Conservation (phyloP, 2,888 invertebrate species). For the Xanthia icteritia region DNA sequence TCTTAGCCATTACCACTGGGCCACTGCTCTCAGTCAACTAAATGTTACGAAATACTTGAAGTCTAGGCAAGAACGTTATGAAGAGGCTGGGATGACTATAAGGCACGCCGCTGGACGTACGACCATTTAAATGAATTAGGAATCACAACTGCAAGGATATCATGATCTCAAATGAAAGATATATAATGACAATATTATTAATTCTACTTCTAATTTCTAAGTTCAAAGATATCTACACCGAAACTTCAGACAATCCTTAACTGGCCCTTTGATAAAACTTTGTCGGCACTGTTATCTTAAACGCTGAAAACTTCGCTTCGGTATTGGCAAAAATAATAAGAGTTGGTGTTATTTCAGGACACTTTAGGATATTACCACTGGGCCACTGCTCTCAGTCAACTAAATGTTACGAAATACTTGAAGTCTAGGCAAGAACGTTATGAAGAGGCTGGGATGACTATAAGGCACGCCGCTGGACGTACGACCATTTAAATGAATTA, state of each 20-base stretch:
- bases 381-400: no score
- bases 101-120: neutral
- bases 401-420: no score
- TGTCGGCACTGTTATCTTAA: conserved; percentile 11
- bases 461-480: neutral
- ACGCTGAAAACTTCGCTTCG: conserved; percentile 9
- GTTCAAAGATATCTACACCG: neutral
- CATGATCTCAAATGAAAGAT: neutral
- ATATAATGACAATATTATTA: neutral
- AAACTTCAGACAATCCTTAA: conserved; percentile 17
- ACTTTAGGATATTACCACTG: neutral
- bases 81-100: no score
- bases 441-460: neutral
- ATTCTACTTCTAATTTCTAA: neutral
- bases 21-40: no score
- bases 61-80: neutral
- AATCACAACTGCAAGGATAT: neutral
- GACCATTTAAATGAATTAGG: neutral
- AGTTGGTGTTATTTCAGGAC: conserved; percentile 22
- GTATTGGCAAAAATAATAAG: conserved; percentile 9
- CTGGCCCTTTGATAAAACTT: conserved; percentile 28
- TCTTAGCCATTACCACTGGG: no score
- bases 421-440: neutral
- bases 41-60: neutral
- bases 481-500: neutral